Evolutionary conservation across 2,797 vertebrate genomes (phyloP).

Genomic region (Ibycter americanus): DNA sequence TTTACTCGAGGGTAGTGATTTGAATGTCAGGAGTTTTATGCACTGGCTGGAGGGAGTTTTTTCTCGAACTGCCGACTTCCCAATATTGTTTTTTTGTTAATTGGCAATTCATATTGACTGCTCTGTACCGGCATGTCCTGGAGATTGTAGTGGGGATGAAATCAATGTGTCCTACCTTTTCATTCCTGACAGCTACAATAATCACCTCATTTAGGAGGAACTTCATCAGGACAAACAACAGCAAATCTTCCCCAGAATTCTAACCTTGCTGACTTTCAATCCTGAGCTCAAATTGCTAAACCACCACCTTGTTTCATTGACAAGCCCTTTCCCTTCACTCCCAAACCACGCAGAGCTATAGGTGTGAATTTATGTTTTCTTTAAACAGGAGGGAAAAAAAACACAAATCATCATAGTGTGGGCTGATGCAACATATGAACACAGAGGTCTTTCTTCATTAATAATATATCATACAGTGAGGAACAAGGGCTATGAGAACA

Average conservation of each 20-base stretch:
- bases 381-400: background rate
- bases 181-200: slow-evolving; percentile 52
- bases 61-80: background rate
- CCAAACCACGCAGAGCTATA: background rate
- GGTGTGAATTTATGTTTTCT: background rate
- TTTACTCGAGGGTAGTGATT: background rate
- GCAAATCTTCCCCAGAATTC: background rate
- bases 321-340: background rate
- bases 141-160: background rate
- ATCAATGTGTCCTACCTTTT: slow-evolving; percentile 56
- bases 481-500: background rate
- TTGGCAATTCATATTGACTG: slow-evolving; percentile 44
- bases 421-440: background rate
- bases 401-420: fast-evolving
- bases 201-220: slow-evolving; percentile 43
- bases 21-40: background rate
- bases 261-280: background rate
- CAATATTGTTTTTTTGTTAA: slow-evolving; percentile 50
- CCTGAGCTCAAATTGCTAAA: background rate
- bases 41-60: slow-evolving; percentile 17
- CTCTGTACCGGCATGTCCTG: background rate
- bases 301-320: background rate
- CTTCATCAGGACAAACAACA: slow-evolving; percentile 38
- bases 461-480: background rate
- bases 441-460: background rate